Evolutionary conservation across 2,888 invertebrate genomes (phyloP), one percentile per base, ranked within the genome.

Genomic region (Thereva nobilitata): DNA sequence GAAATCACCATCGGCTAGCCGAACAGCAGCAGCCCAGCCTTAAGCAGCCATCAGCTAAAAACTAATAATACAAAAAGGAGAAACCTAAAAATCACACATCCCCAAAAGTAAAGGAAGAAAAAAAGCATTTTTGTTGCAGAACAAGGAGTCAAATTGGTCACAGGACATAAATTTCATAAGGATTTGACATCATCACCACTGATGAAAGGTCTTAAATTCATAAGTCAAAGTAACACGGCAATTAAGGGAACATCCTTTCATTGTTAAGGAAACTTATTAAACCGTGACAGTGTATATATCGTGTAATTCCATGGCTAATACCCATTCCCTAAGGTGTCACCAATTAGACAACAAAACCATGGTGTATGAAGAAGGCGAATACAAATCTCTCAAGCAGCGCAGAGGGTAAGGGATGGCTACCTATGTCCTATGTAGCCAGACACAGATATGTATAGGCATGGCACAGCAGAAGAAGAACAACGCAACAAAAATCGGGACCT

Each of bases 331-430:
- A 71, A 76, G 76, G 77, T 77, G 76, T 77, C 76, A 75, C 76
- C 77, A 77, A 78, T 77, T 77, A 77, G 76, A 76, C 74, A 75
- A 75, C 55, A 65, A 65, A 64, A 44, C 42, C 47, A 10, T 37
- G 47, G n/a, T 54, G 45, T 54, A 55, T 35, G 54, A 35, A 38
- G 9, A 47, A 47, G 45, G 55, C 12, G 45, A 45, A 53, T 44
- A 7, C 23, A 50, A 40, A 40, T 38, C 45, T 38, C 45, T 10
- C 10, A 38, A 54, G 54, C 9, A 37, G 54, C n/a, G 7, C 10
- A 40, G 23, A 53, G 10, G 5, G 7, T 12, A 47, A 47, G 4
- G 12, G 3, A 47, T 47, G 23, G n/a, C n/a, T n/a, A n/a, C n/a
- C 23, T 23, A 23, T n/a, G n/a, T n/a, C 23, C 23, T 23, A 23